Conservation (phyloP, 2,113 vertebrate genomes). For the Pheucticus melanocephalus region DNA sequence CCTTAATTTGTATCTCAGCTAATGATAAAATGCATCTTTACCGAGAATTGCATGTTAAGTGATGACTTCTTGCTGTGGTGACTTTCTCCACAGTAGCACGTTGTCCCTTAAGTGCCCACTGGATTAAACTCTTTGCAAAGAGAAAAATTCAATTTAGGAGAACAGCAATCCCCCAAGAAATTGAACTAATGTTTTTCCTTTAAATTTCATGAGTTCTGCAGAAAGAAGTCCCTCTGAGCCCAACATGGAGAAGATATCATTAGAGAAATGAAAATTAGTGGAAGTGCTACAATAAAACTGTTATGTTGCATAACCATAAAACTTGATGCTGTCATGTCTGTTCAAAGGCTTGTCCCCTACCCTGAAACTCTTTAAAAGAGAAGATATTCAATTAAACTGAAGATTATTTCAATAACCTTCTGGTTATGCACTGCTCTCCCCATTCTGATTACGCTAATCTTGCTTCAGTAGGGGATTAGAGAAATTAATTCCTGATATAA, state of each 20-base stretch:
- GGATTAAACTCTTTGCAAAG: neutral
- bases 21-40: neutral
- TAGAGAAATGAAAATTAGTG: neutral
- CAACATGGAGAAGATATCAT: neutral
- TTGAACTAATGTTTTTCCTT: neutral
- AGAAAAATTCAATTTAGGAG: neutral
- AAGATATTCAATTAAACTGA: neutral
- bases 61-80: neutral
- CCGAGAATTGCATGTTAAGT: neutral
- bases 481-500: neutral
- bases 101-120: neutral
- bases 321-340: neutral
- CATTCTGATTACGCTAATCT: neutral
- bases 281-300: neutral
- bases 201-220: neutral
- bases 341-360: neutral
- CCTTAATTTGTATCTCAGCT: neutral
- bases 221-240: neutral
- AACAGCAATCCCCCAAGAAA: neutral
- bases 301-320: rapidly evolving
- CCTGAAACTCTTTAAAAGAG: neutral
- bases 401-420: neutral
- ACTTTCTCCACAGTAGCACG: neutral
- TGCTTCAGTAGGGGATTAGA: neutral
- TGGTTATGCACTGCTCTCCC: neutral